Conservation (phyloP, 2,888 invertebrate species). For the Neoitamus cyanurus region DNA sequence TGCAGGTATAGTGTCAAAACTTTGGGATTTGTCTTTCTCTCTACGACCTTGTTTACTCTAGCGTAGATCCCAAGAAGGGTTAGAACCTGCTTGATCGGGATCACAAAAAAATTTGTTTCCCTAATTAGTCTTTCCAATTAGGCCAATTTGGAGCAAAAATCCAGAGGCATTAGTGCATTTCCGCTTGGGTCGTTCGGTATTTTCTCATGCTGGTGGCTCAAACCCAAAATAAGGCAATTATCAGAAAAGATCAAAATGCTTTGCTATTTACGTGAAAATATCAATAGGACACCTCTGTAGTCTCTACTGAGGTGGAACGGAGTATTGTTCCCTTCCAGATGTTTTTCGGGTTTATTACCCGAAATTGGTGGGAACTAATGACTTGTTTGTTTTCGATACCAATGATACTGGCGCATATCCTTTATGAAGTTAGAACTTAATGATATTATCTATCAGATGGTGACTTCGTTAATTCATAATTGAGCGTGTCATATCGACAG, state of each 20-base stretch:
- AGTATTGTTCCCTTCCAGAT: not conserved
- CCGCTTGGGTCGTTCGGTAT: not conserved
- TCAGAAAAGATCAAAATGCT: not conserved
- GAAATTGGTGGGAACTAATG: not conserved
- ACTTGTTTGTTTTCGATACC: not conserved
- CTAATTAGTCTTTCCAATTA: not conserved
- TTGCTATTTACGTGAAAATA: not conserved
- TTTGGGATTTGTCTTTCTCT: constrained; percentile 24
- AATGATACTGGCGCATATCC: not conserved
- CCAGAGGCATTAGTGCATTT: not conserved
- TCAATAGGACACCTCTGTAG: not conserved
- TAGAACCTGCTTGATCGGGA: not conserved
- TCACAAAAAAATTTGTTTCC: not conserved
- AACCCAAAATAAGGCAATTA: not conserved
- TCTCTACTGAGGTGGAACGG: not conserved
- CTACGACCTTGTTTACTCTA: constrained; percentile 19
- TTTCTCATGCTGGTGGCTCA: not conserved
- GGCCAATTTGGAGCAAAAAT: not conserved
- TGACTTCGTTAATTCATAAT: not conserved
- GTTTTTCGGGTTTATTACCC: not conserved
- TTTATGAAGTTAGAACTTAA: not conserved
- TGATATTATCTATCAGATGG: not conserved
- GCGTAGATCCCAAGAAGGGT: not conserved
- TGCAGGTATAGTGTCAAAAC: not conserved
- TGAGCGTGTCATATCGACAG: not conserved